Conservation (phyloP, 2,797 vertebrate species). For the Naso thynnoides region DNA sequence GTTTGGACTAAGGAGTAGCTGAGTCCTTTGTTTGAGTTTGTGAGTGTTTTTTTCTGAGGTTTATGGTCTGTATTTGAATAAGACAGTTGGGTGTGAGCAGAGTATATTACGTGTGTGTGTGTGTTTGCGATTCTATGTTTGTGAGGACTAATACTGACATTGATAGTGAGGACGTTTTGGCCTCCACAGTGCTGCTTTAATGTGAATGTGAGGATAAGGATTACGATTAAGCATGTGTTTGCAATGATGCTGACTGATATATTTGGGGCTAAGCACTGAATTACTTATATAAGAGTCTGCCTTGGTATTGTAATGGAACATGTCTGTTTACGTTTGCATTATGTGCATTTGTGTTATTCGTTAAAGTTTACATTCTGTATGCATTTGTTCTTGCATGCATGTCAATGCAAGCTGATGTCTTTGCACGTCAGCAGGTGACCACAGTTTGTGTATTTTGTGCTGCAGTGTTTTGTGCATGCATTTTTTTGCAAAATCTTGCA, state of each 20-base stretch:
- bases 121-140: conserved; percentile 31
- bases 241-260: not conserved
- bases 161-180: conserved; percentile 27
- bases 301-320: not conserved
- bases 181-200: conserved; percentile 1
- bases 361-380: not conserved
- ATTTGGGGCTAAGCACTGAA: not conserved
- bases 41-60: conserved; percentile 63
- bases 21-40: conserved; percentile 70
- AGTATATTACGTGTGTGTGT: conserved; percentile 51
- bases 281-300: not conserved
- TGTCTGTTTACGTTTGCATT: conserved; percentile 19
- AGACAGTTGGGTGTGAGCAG: conserved; percentile 60
- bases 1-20: conserved; percentile 74
- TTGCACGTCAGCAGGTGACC: conserved; percentile 29
- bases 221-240: not conserved
- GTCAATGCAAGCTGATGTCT: conserved; percentile 23
- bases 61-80: conserved; percentile 75
- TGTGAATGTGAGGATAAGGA: not conserved
- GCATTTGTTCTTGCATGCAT: conserved; percentile 2
- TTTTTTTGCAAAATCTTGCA: conserved; percentile 17
- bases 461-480: conserved; percentile 14
- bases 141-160: conserved; percentile 18
- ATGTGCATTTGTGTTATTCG: conserved; percentile 1
- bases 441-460: conserved; percentile 27